Conservation (phyloP, 2,888 invertebrate genomes). For the Heliconius ethilla region DNA sequence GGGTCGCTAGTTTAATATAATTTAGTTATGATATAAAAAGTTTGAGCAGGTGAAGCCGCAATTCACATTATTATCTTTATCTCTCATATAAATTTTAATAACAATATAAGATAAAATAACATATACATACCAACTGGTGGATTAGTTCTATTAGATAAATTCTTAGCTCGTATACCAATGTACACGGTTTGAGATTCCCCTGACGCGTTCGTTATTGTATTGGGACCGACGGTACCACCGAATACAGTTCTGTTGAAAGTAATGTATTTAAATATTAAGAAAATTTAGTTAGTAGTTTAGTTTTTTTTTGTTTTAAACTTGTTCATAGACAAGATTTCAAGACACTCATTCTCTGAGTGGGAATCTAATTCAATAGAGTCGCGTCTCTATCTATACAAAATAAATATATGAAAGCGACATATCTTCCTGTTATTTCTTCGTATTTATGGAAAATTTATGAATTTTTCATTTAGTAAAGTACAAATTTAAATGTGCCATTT, state of each 20-base stretch:
- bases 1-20: no score
- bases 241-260: slow-evolving; percentile 86
- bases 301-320: not conserved
- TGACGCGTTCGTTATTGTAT: slow-evolving; percentile 84
- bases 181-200: slow-evolving; percentile 83
- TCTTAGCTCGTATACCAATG: slow-evolving; percentile 75
- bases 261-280: not conserved
- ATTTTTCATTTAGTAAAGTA: no score
- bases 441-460: no score
- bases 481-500: no score
- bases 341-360: no score
- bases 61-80: not conserved
- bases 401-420: no score
- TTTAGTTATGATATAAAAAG: no score
- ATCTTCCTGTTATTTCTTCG: no score
- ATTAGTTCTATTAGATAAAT: slow-evolving; percentile 54
- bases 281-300: not conserved
- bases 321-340: no score
- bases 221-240: slow-evolving; percentile 91
- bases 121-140: slow-evolving; percentile 57
- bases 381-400: no score
- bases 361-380: no score
- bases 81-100: not conserved
- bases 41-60: not conserved
- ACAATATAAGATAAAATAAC: not conserved